Evolutionary conservation across 2,797 vertebrate genomes (phyloP).

Genomic region (Onychomys leucogaster): DNA sequence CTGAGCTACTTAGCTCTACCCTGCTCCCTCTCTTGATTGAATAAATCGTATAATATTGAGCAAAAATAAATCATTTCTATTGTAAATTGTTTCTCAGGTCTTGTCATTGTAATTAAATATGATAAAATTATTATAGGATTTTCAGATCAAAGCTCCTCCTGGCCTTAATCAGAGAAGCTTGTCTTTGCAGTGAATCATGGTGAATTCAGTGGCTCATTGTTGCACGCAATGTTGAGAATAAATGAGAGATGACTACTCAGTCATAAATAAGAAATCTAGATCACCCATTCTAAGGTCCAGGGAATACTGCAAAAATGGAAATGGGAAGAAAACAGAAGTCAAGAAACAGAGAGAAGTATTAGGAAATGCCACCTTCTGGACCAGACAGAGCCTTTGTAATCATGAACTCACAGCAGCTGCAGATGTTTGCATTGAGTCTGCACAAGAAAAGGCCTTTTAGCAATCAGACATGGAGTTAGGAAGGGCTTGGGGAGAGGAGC

Average conservation of each 20-base stretch:
- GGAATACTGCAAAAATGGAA: background rate
- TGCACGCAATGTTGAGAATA: background rate
- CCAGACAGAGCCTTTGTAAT: background rate
- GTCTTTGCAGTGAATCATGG: background rate
- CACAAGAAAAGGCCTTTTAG: background rate
- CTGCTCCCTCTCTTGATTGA: background rate
- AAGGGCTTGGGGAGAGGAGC: no score
- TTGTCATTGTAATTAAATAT: background rate
- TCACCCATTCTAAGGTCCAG: background rate
- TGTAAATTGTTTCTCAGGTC: background rate
- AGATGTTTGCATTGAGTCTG: background rate
- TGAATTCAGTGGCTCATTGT: background rate
- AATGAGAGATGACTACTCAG: background rate
- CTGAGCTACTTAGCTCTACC: background rate
- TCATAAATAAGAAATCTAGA: background rate
- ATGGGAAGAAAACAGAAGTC: background rate
- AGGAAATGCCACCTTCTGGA: background rate
- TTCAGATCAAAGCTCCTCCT: background rate
- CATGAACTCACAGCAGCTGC: background rate
- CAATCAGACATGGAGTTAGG: background rate
- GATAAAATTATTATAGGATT: background rate
- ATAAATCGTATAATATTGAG: background rate
- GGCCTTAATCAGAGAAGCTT: background rate
- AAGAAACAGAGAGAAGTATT: background rate
- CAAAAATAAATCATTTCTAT: background rate